phyloP scores from a whole-genome alignment of 2,797 vertebrate genomes.

The Octomys mimax region DNA sequence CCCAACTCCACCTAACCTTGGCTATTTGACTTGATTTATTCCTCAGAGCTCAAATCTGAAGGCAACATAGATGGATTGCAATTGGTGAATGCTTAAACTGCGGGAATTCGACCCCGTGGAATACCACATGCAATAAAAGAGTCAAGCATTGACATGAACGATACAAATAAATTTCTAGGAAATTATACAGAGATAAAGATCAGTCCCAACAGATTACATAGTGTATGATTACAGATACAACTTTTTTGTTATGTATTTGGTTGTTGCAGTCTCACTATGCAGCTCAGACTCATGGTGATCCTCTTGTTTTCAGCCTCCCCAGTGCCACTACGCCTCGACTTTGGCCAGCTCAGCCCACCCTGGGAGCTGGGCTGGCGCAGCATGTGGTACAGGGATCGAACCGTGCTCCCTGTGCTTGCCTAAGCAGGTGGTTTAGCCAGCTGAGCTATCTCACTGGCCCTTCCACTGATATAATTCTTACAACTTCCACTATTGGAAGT shows the following conservation, averaged over 20 bases:
- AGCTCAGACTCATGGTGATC: too few species aligned
- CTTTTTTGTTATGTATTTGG: too few species aligned
- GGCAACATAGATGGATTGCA: background rate
- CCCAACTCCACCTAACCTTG: background rate
- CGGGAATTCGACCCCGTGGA: background rate
- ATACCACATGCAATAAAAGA: background rate
- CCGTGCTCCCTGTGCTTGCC: too few species aligned
- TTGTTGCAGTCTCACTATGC: too few species aligned
- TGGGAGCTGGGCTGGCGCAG: too few species aligned
- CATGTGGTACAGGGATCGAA: too few species aligned
- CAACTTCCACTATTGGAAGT: background rate
- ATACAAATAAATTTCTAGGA: background rate
- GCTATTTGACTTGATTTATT: background rate
- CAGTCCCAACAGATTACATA: background rate
- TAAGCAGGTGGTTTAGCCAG: too few species aligned
- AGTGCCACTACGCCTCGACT: too few species aligned
- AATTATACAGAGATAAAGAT: background rate
- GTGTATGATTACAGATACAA: background rate
- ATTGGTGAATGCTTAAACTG: background rate
- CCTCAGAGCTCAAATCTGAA: background rate
- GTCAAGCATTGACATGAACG: background rate
- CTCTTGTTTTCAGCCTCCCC: too few species aligned
- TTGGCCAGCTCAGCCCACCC: too few species aligned
- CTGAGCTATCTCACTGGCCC: too few species aligned
- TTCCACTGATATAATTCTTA: background rate